Evolutionary conservation across 2,888 invertebrate species (phyloP).

Genomic region (Teleogryllus oceanicus): DNA sequence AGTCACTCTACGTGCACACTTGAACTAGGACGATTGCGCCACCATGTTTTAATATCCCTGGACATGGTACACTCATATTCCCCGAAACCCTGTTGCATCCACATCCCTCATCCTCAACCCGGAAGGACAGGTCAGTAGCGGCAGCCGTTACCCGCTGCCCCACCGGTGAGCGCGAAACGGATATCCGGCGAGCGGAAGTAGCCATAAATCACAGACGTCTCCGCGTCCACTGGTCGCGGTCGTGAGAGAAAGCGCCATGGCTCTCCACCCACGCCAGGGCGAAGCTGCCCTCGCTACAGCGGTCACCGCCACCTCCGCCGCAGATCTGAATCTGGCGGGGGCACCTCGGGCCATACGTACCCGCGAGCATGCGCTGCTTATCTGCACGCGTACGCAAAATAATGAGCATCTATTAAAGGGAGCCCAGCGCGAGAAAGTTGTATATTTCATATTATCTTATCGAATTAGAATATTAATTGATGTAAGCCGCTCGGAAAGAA

Average conservation of each 20-base stretch:
- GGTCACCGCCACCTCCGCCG: not conserved
- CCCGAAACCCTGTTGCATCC: no score
- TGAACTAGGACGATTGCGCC: no score
- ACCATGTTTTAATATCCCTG: no score
- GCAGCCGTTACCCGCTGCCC: no score
- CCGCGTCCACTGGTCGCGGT: not conserved
- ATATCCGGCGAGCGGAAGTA: not conserved
- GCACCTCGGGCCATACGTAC: not conserved
- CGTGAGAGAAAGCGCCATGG: not conserved
- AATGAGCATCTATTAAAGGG: constrained; percentile 2
- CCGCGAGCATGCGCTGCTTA: not conserved
- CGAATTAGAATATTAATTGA: constrained; percentile 10
- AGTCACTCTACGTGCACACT: no score
- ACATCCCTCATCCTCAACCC: no score
- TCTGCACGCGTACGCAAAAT: not conserved
- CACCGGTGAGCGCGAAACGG: not conserved
- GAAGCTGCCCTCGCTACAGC: not conserved
- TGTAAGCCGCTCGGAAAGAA: not conserved
- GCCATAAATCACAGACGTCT: constrained; percentile 1
- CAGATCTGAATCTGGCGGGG: constrained; percentile 6
- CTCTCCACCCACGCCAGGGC: not conserved
- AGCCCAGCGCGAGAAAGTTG: constrained; percentile 6
- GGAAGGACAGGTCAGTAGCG: no score
- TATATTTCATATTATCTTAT: constrained; percentile 18
- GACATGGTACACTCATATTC: no score